Base-by-base conservation (phyloP, 2,113 vertebrate genomes). In the Myotis yumanensis region DNA sequence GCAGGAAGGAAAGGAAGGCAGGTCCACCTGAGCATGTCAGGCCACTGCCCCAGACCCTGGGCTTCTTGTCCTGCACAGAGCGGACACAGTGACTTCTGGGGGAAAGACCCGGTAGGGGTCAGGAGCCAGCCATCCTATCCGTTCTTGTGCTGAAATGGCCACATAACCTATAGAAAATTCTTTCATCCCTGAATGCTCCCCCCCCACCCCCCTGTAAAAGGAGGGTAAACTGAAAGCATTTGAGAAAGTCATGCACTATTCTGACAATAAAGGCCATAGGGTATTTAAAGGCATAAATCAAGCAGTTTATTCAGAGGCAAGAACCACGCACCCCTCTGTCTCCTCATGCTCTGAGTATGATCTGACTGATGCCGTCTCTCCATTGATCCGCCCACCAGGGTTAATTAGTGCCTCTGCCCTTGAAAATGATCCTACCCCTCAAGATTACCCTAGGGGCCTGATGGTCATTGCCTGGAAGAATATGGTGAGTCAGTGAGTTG, bases 381-480 rank as follows among this genome's bases (percentile, higher is more conserved):
- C 80, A 14, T 4, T 35, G 87, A 85, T 51, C 81, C 7, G 54
- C 77, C 51, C 18, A 15, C 66, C 11, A 4, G 66, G 68, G 25
- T 88, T 71, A 23, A 86, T 88, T 93, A 75, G 28, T 25, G 22
- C 28, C 48, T 86, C 35, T 93, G 81, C 40, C 89, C 69, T 95
- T 52, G 35, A 83, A 80, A 90, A 86, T 15, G 40, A 80, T 25
- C 9, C 43, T 23, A 46, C 22, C 51, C 22, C 30, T 62, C 15
- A n/a, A 28, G 80, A 62, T 28, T 72, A 37, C 30, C 64, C 52
- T 59, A 73, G 62, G 51, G 90, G 23, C 66, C 59, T 17, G n/a
- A 75, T 89, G 48, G 77, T 43, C 92, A 64, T 77, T 90, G 51
- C 35, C 48, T 88, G 12, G 59, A 77, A 93, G 59, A 88, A n/a